Conservation (phyloP, 2,113 vertebrate genomes). For the Oncorhynchus tshawytscha region DNA sequence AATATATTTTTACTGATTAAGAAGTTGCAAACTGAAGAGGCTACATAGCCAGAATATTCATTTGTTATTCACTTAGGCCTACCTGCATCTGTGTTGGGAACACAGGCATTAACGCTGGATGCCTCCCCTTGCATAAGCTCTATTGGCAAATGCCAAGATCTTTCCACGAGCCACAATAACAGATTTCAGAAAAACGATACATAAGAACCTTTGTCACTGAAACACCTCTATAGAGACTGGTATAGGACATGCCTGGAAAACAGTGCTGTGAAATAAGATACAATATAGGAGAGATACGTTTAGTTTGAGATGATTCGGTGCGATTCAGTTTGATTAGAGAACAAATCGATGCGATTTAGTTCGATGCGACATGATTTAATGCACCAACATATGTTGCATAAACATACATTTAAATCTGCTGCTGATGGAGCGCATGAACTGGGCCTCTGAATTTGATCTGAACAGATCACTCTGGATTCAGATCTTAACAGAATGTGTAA, state of each 20-base stretch:
- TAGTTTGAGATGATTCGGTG: too few species aligned
- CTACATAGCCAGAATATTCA: constrained; percentile 31
- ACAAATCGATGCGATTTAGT: too few species aligned
- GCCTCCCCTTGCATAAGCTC: constrained; percentile 52
- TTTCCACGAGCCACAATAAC: constrained; percentile 58
- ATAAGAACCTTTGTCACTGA: constrained; percentile 35
- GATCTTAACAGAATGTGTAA: too few species aligned
- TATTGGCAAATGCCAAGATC: constrained; percentile 67
- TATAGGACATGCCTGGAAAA: constrained; percentile 27
- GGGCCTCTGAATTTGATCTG: too few species aligned
- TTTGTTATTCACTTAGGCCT: constrained; percentile 5
- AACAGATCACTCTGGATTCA: too few species aligned
- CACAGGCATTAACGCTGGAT: constrained; percentile 36
- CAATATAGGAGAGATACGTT: too few species aligned
- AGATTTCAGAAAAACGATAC: constrained; percentile 53
- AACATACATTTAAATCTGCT: too few species aligned
- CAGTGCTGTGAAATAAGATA: constrained; percentile 1
- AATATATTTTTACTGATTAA: not conserved
- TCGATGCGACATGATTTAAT: too few species aligned
- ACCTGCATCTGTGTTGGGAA: not conserved
- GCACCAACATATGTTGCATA: too few species aligned
- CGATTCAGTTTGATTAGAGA: too few species aligned
- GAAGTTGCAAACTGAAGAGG: not conserved
- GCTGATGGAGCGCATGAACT: too few species aligned
- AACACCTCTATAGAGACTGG: not conserved